Percentiles rank a stretch among this genome's conserved stretches.
These are phyloP conservation scores for Acanthiza pusilla DNA, from an alignment of 2,797 vertebrate genomes.

Conservation along the genomic window DNA sequence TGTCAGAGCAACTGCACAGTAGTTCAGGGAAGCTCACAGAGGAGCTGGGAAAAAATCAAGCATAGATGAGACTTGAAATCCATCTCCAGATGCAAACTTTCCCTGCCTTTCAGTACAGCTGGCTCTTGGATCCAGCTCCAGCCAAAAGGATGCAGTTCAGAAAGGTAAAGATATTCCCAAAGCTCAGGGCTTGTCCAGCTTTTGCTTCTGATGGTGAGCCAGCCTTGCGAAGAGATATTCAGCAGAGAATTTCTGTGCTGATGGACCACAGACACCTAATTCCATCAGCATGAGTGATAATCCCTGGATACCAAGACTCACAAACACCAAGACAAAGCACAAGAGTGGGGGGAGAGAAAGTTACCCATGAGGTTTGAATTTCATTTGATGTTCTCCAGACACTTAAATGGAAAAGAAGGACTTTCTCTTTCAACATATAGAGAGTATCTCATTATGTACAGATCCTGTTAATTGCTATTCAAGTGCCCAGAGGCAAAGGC, in stretches of 20 bases:
- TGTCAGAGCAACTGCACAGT: constrained; percentile 21
- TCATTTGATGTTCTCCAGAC: background rate
- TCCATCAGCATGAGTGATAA: background rate
- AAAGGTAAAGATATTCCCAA: background rate
- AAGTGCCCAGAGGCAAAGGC: constrained; percentile 16
- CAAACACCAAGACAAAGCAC: background rate
- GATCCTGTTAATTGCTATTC: constrained; percentile 20
- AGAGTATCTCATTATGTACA: background rate
- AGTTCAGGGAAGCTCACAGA: background rate
- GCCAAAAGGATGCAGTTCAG: background rate
- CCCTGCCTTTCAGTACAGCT: background rate
- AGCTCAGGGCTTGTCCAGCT: background rate
- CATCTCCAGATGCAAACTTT: background rate
- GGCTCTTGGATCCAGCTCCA: background rate
- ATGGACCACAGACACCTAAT: background rate
- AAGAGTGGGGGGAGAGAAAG: background rate
- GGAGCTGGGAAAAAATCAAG: background rate
- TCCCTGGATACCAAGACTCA: background rate
- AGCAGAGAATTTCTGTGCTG: background rate
- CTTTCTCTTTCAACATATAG: background rate
- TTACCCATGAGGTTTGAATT: background rate
- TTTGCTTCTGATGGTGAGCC: background rate
- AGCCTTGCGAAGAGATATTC: background rate
- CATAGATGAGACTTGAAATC: background rate
- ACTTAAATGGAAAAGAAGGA: background rate